Conservation (phyloP, 2,888 invertebrate species). For the Xestia c-nigrum region DNA sequence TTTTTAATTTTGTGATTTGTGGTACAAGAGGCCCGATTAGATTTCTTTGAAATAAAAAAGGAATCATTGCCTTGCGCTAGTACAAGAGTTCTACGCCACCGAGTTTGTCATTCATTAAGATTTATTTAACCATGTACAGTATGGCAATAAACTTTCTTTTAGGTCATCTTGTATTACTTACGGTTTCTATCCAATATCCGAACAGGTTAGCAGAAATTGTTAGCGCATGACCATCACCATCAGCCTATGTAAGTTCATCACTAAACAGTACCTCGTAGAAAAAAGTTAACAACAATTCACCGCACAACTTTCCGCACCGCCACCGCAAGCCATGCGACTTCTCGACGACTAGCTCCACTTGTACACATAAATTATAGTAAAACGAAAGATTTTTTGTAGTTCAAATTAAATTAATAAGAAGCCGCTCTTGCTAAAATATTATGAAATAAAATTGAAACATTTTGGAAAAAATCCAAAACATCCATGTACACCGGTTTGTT, state of each 20-base stretch:
- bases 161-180: constrained; percentile 19
- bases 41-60: too few species aligned
- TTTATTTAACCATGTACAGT: not conserved
- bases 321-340: not conserved
- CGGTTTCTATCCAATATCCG: not conserved
- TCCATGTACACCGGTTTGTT: not conserved
- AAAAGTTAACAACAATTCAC: not conserved
- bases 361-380: not conserved
- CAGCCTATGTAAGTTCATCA: not conserved
- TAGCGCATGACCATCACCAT: not conserved
- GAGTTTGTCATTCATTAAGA: not conserved
- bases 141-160: not conserved
- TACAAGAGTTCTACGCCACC: too few species aligned
- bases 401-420: not conserved
- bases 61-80: too few species aligned
- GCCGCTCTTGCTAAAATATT: not conserved
- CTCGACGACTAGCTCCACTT: not conserved
- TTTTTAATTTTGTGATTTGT: too few species aligned
- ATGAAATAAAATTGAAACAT: not conserved
- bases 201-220: not conserved
- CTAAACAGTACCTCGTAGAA: not conserved
- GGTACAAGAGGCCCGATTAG: too few species aligned
- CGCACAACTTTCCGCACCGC: not conserved
- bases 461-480: not conserved
- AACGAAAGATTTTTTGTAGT: not conserved